Percentiles rank a stretch among this genome's conserved stretches.
Evolutionary conservation across 2,888 invertebrate genomes (phyloP).

Genomic region (Alloscopus bannaensis): DNA sequence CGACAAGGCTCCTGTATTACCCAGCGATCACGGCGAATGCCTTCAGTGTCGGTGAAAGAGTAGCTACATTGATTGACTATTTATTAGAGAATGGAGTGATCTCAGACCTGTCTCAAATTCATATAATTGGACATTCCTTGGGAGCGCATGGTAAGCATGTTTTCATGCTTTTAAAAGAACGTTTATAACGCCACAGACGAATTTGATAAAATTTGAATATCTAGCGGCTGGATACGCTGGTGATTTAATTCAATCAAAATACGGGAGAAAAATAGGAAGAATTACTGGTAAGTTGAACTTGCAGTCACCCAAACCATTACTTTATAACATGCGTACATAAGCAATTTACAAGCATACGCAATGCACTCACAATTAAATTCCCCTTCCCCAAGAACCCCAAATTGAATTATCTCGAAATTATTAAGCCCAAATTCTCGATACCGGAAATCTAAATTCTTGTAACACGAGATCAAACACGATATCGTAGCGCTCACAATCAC

Average conservation of each 20-base stretch:
- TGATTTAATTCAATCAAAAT: constrained; percentile 27
- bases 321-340: too few relatives aligned
- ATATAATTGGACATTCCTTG: constrained; percentile 58
- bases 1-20: constrained; percentile 21
- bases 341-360: too few relatives aligned
- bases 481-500: too few relatives aligned
- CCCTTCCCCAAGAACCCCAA: too few relatives aligned
- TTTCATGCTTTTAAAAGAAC: neutral
- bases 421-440: too few relatives aligned
- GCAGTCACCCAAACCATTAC: neutral
- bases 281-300: constrained; percentile 58
- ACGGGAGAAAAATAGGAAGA: constrained; percentile 61
- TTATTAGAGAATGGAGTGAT: constrained; percentile 46
- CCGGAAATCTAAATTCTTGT: too few relatives aligned
- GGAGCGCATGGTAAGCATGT: constrained; percentile 51
- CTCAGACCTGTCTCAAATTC: constrained; percentile 40
- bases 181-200: neutral
- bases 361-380: neutral
- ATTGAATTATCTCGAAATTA: too few relatives aligned
- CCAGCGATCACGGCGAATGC: constrained; percentile 53
- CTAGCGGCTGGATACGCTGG: constrained; percentile 65
- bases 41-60: constrained; percentile 47
- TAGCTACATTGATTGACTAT: constrained; percentile 44
- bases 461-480: too few relatives aligned
- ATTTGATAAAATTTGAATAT: neutral